A percentile compares a stretch with the other conserved stretches of the same genome.
Conservation (phyloP, 1,140 invertebrate genomes). For the Rhagoletis pomonella region DNA sequence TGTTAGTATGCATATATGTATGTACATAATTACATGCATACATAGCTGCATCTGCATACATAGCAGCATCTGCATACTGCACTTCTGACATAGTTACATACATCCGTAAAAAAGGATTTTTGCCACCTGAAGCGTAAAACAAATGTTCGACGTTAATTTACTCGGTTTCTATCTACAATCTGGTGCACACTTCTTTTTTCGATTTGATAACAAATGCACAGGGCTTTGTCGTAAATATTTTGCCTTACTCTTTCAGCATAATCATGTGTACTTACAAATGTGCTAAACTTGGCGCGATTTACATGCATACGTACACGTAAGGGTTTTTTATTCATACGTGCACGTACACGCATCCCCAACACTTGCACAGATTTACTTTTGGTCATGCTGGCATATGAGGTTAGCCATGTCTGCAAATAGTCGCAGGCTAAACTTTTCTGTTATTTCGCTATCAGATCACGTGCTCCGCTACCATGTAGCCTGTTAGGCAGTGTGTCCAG, state of each 20-base stretch:
- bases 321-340: not conserved
- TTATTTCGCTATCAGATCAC: slow-evolving; percentile 49
- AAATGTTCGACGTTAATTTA: slow-evolving; percentile 43
- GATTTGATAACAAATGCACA: not conserved
- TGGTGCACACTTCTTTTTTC: slow-evolving; percentile 35
- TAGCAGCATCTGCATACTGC: too few relatives aligned
- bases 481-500: not conserved
- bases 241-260: not conserved
- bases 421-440: slow-evolving; percentile 22
- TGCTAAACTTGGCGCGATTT: not conserved
- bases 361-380: not conserved
- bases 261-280: not conserved
- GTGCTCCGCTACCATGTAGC: not conserved
- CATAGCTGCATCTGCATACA: too few relatives aligned
- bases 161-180: slow-evolving; percentile 1
- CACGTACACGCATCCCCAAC: not conserved
- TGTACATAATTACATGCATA: too few relatives aligned
- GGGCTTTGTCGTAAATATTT: not conserved
- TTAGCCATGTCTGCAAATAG: slow-evolving; percentile 32
- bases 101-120: not conserved
- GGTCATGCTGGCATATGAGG: not conserved
- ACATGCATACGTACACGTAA: not conserved
- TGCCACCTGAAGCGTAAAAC: slow-evolving; percentile 28
- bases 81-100: too few relatives aligned
- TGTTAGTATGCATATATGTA: too few relatives aligned